A percentile compares a stretch with the other conserved stretches of the same genome.
These are phyloP conservation scores for Tokudaia tokunoshimensis DNA, from an alignment of 2,797 vertebrate species.

Conservation along the genomic window DNA sequence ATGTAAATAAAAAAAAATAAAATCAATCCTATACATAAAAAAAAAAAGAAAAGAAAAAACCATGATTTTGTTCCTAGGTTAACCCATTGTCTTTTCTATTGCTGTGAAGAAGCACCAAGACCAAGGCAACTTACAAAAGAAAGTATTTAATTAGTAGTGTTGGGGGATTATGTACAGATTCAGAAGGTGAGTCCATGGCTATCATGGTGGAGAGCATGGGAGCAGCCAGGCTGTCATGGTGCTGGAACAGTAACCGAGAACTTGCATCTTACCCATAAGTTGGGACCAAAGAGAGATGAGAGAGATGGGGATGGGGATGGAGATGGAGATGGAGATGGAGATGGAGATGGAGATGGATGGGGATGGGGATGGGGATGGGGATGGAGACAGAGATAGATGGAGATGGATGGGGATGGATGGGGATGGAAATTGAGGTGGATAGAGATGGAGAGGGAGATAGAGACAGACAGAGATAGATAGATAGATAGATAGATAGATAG, in stretches of 20 bases:
- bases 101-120: not conserved
- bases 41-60: too few relatives aligned
- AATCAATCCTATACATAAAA: too few relatives aligned
- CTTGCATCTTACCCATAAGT: too few relatives aligned
- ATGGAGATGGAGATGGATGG: too few relatives aligned
- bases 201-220: not conserved
- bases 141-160: not conserved
- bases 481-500: too few relatives aligned
- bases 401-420: too few relatives aligned
- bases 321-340: too few relatives aligned
- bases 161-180: too few relatives aligned
- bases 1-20: too few relatives aligned
- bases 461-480: not conserved
- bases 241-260: not conserved
- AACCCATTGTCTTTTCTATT: conserved; percentile 3
- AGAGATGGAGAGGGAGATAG: not conserved
- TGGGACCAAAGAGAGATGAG: not conserved
- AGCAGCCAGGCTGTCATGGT: not conserved
- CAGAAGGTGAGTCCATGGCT: not conserved
- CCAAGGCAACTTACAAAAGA: not conserved
- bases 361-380: too few relatives aligned
- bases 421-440: too few relatives aligned
- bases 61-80: conserved; percentile 28
- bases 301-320: not conserved
- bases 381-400: too few relatives aligned